Base-by-base conservation (phyloP, 2,797 vertebrate species). In the Garrulus glandarius region DNA sequence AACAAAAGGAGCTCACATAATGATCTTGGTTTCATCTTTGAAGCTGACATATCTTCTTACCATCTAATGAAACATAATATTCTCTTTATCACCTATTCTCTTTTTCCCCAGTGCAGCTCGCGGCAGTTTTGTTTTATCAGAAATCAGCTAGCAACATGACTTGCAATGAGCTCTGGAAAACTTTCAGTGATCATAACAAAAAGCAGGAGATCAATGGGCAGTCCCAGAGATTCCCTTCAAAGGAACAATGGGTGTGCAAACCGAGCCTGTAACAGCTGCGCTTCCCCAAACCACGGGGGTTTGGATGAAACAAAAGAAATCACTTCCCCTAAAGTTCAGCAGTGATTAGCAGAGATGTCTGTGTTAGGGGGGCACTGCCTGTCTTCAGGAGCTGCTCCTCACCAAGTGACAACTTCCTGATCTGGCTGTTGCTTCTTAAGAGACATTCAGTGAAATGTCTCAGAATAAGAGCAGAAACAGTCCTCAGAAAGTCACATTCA, bases 1-100 rank as follows among this genome's bases (percentile, higher is more conserved):
- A 97, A 86, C 79, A 95, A 84, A 89, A 96, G 96, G 44, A 92
- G n/a, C 76, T 94, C 68, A n/a, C 64, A 84, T 94, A 96, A 96
- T 77, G 41, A 94, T 96, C 83, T 63, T 53, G 50, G 47, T 34
- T 94, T 92, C 64, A 72, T 86, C 85, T 96, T 89, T 97, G 95
- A 96, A 92, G 94, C 15, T 89, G 94, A 53, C 71, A 37, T 15
- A 43, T 87, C 89, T 88, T 70, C 82, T 91, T 92, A 17, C 75
- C 50, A 50, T 87, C 77, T 94, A 80, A 93, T 85, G 32, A 76
- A 91, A 71, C 78, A 68, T 70, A 88, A 78, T 91, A 94, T 92
- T 86, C 92, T 84, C 80, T 91, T 96, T 84, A 92, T 94, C 79
- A 89, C 57, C 71, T 55, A 89, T 88, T 94, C 88, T 79, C 93